Evolutionary conservation across 1,140 invertebrate genomes (phyloP).

Genomic region (Ditylenchus dipsaci): DNA sequence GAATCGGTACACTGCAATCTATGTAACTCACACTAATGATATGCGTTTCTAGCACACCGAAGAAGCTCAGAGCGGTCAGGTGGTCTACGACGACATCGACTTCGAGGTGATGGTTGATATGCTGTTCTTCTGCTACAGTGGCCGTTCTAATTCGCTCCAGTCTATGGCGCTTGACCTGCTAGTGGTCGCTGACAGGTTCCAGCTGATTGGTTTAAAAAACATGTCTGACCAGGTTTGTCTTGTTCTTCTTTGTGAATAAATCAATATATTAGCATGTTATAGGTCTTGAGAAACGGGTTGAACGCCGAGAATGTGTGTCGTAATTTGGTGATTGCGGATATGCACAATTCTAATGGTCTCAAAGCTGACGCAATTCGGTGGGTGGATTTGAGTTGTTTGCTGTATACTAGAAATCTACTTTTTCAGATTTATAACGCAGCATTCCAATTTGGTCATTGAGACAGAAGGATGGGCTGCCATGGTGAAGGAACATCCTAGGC

Average conservation of each 20-base stretch:
- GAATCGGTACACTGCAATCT: conserved; percentile 16
- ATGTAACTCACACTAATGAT: neutral
- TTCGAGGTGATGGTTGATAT: conserved; percentile 52
- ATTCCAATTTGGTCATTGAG: conserved; percentile 21
- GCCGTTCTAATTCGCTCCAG: conserved; percentile 30
- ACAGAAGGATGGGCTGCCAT: conserved; percentile 44
- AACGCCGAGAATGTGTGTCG: conserved; percentile 51
- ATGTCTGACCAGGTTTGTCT: conserved; percentile 46
- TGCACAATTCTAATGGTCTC: conserved; percentile 51
- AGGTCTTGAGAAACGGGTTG: conserved; percentile 40
- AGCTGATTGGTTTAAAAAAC: conserved; percentile 51
- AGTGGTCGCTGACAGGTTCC: conserved; percentile 52
- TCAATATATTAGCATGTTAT: conserved; percentile 5
- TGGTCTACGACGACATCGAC: conserved; percentile 52
- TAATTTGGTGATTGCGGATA: conserved; percentile 48
- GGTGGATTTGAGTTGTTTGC: conserved; percentile 31
- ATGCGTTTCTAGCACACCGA: conserved; percentile 23
- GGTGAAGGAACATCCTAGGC: conserved; percentile 26
- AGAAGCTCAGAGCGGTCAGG: conserved; percentile 42
- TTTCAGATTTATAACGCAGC: neutral
- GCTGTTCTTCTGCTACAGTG: conserved; percentile 49
- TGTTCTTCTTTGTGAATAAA: neutral
- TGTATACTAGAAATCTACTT: no score
- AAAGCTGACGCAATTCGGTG: conserved; percentile 48
- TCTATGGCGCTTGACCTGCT: conserved; percentile 47